Evolutionary conservation across 2,797 vertebrate species (phyloP).

Genomic region (Vipera latastei): DNA sequence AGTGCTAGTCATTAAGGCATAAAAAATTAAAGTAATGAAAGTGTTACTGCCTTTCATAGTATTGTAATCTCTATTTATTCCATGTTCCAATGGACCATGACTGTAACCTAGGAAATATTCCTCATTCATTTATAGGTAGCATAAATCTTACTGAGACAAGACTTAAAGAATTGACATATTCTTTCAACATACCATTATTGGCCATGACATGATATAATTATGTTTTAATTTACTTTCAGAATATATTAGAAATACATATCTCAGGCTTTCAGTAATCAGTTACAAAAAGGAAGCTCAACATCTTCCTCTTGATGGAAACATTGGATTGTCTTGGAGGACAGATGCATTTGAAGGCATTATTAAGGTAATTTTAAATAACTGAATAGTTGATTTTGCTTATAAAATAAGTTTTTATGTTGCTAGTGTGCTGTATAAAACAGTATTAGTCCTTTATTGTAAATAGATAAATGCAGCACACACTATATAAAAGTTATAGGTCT

Average conservation of each 20-base stretch:
- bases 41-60: background rate
- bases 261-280: slow-evolving; percentile 77
- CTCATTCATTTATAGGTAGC: background rate
- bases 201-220: background rate
- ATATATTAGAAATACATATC: slow-evolving; percentile 76
- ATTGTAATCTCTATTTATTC: background rate
- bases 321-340: slow-evolving; percentile 82
- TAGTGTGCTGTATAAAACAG: background rate
- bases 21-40: background rate
- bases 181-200: background rate
- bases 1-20: background rate
- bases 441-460: background rate
- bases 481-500: background rate
- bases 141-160: background rate
- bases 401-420: background rate
- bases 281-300: slow-evolving; percentile 71
- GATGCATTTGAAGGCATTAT: slow-evolving; percentile 75
- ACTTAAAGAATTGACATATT: background rate
- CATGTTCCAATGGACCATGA: background rate
- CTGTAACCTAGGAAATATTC: background rate
- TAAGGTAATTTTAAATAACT: slow-evolving; percentile 72
- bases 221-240: slow-evolving; percentile 66
- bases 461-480: background rate
- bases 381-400: slow-evolving; percentile 10
- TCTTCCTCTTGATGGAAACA: slow-evolving; percentile 69